These are phyloP conservation scores for Aquatica leii DNA, from an alignment of 2,888 invertebrate species.

Conservation along the genomic window DNA sequence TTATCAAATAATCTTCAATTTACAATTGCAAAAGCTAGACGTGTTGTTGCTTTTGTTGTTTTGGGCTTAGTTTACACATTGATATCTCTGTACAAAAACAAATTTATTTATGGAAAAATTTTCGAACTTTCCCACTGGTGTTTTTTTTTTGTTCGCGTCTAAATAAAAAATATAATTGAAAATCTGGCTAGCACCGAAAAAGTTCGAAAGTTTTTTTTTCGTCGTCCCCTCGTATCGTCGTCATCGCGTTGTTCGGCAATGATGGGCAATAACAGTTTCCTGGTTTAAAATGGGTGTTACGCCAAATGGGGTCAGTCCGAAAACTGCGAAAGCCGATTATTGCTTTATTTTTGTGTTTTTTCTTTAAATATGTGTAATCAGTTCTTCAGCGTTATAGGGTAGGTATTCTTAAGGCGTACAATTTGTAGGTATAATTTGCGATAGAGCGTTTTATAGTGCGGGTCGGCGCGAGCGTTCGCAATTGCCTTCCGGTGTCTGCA, in stretches of 20 bases:
- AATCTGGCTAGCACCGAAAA: slow-evolving; percentile 10
- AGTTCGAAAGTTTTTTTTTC: slow-evolving; percentile 13
- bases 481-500: slow-evolving; percentile 11
- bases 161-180: slow-evolving; percentile 18
- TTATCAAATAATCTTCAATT: slow-evolving; percentile 38
- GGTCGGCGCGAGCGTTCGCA: background rate
- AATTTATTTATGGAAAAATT: slow-evolving; percentile 14
- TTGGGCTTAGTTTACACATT: slow-evolving; percentile 31
- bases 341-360: background rate
- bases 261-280: slow-evolving; percentile 16
- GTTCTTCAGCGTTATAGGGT: slow-evolving; percentile 35
- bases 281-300: too few species aligned
- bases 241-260: slow-evolving; percentile 3
- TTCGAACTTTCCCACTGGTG: slow-evolving; percentile 19
- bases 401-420: slow-evolving; percentile 41
- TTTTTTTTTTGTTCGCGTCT: slow-evolving; percentile 13
- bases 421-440: slow-evolving; percentile 39
- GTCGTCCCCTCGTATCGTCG: background rate
- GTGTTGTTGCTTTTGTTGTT: slow-evolving; percentile 26
- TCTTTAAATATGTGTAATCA: slow-evolving; percentile 11
- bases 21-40: slow-evolving; percentile 40
- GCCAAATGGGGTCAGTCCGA: too few species aligned
- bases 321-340: background rate
- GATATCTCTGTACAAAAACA: slow-evolving; percentile 16
- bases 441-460: slow-evolving; percentile 36